Conservation (phyloP, 2,797 vertebrate species). For the Onychomys torridus region DNA sequence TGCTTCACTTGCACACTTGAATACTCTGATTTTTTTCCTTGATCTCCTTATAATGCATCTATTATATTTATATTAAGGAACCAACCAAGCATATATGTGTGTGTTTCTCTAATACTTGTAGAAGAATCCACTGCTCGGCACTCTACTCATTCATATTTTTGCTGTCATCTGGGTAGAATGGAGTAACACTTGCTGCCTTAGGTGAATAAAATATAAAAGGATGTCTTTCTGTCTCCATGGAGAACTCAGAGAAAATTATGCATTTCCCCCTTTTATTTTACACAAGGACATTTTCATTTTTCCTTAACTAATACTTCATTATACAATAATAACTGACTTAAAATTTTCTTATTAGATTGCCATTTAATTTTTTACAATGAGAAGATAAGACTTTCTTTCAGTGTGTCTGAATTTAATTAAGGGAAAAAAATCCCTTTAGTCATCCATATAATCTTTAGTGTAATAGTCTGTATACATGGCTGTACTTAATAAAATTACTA, state of each 20-base stretch:
- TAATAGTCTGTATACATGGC: background rate
- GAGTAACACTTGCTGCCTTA: slow-evolving; percentile 12
- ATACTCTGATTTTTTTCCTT: slow-evolving; percentile 38
- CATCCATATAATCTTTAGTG: background rate
- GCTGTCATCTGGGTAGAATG: background rate
- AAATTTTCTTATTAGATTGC: background rate
- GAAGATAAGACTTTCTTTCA: slow-evolving; percentile 17
- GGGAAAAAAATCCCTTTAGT: background rate
- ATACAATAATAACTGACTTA: background rate
- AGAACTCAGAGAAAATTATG: background rate
- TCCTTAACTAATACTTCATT: slow-evolving; percentile 6
- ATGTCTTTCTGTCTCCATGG: slow-evolving; percentile 4
- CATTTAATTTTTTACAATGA: background rate
- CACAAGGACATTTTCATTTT: background rate
- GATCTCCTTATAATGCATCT: slow-evolving; percentile 25
- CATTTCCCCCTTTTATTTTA: slow-evolving; percentile 53
- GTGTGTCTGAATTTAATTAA: slow-evolving; percentile 40
- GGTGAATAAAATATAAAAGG: slow-evolving; percentile 21
- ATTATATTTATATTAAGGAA: slow-evolving; percentile 49
- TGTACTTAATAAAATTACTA: background rate
- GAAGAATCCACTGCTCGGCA: background rate
- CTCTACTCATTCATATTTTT: slow-evolving; percentile 31
- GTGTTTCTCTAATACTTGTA: slow-evolving; percentile 44
- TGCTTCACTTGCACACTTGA: slow-evolving; percentile 40
- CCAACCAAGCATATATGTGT: background rate